Percentiles rank a stretch among this genome's conserved stretches.
These are phyloP conservation scores for Orchestia grillus DNA, from an alignment of 1,140 invertebrate genomes.

Conservation along the genomic window DNA sequence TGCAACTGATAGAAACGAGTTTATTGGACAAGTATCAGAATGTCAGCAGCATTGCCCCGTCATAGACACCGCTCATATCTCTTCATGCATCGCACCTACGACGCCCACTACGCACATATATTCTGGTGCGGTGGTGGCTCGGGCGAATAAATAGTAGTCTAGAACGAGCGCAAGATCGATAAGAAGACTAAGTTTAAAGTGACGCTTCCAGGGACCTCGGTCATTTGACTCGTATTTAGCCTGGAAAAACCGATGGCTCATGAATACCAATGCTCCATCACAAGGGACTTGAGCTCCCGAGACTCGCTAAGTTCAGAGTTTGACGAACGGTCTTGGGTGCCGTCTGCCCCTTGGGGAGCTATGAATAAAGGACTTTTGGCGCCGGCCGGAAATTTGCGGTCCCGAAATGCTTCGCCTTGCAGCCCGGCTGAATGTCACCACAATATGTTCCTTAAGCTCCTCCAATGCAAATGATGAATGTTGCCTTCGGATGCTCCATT, in stretches of 20 bases:
- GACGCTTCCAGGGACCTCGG: background rate
- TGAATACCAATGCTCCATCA: background rate
- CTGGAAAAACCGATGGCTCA: background rate
- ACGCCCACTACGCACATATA: too few relatives aligned
- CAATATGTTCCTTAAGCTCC: background rate
- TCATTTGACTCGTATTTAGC: background rate
- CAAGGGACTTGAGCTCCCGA: background rate
- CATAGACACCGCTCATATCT: too few relatives aligned
- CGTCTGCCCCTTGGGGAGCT: background rate
- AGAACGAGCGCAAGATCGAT: background rate
- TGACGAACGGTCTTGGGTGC: background rate
- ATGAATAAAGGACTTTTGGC: conserved; percentile 7
- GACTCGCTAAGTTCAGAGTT: background rate
- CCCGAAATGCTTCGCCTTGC: background rate
- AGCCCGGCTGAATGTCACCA: background rate
- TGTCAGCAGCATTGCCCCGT: too few relatives aligned
- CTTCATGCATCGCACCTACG: too few relatives aligned
- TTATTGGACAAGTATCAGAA: too few relatives aligned
- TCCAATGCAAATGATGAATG: background rate
- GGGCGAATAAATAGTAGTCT: too few relatives aligned
- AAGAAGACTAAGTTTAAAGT: background rate
- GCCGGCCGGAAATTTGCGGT: background rate
- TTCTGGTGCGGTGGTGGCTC: too few relatives aligned
- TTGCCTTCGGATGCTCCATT: background rate
- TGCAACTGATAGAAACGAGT: too few relatives aligned